These are phyloP conservation scores for Ptychochromis oligacanthus DNA, from an alignment of 2,113 vertebrate genomes.

Conservation along the genomic window DNA sequence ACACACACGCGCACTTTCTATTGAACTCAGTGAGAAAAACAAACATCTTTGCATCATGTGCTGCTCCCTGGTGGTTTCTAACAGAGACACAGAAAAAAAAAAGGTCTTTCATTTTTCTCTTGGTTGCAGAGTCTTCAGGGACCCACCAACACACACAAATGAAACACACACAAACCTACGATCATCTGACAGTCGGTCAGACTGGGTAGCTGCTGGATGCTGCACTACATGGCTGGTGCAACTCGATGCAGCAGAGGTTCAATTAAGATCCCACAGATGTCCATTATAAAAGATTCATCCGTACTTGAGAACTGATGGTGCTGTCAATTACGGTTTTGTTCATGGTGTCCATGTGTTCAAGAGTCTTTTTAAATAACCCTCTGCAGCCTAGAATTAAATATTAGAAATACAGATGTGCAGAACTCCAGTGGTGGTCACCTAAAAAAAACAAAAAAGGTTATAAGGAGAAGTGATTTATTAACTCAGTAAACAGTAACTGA, in stretches of 20 bases:
- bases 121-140: constrained; percentile 18
- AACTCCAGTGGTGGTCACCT: background rate
- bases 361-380: background rate
- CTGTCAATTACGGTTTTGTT: background rate
- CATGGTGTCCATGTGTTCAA: background rate
- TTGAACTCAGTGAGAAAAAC: constrained; percentile 21
- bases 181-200: constrained; percentile 1
- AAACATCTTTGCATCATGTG: constrained; percentile 44
- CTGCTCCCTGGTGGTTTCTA: constrained; percentile 40
- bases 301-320: background rate
- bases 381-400: background rate
- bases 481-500: background rate
- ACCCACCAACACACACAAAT: background rate
- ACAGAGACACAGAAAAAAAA: constrained; percentile 22
- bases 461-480: background rate
- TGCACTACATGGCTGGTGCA: too few species aligned
- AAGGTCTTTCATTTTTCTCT: constrained; percentile 33
- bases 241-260: background rate
- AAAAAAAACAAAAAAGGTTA: background rate
- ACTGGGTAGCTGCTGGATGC: background rate
- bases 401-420: background rate
- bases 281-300: background rate
- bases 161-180: background rate
- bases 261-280: background rate
- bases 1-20: background rate